A percentile compares a stretch with the other conserved stretches of the same genome.
phyloP scores from a whole-genome alignment of 2,113 vertebrate species.

The Amphilophus citrinellus region DNA sequence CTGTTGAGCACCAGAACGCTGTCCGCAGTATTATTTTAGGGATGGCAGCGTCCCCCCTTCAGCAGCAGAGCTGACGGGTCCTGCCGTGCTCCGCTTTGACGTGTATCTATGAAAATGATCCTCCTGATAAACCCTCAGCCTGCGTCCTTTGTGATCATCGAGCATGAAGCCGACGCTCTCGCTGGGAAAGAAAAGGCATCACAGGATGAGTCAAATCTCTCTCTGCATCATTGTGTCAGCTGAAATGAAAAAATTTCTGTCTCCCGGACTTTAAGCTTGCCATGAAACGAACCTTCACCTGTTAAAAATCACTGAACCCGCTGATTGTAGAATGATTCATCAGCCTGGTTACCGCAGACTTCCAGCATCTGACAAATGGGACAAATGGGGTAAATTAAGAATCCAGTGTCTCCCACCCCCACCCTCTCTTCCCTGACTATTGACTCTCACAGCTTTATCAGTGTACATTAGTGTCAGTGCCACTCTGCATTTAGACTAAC shows the following conservation, averaged over 20 bases:
- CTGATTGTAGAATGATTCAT: slow-evolving; percentile 43
- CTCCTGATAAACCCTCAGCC: neutral
- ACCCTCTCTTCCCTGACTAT: slow-evolving; percentile 49
- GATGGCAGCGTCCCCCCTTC: neutral
- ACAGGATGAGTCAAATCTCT: slow-evolving; percentile 28
- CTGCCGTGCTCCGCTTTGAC: neutral
- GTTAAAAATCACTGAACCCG: neutral
- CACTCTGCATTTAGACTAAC: slow-evolving; percentile 72
- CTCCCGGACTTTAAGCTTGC: neutral
- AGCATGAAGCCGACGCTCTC: slow-evolving; percentile 17
- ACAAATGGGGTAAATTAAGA: slow-evolving; percentile 73
- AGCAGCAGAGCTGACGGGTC: neutral
- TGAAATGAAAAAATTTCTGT: slow-evolving; percentile 7
- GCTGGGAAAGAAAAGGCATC: slow-evolving; percentile 36
- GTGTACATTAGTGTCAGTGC: slow-evolving; percentile 78
- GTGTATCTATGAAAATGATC: neutral
- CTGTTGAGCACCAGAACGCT: neutral
- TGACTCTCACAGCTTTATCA: slow-evolving; percentile 75
- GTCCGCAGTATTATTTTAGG: neutral
- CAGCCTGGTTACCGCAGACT: slow-evolving; percentile 38
- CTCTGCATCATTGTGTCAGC: slow-evolving; percentile 34
- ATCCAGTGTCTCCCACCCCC: slow-evolving; percentile 51
- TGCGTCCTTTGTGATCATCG: slow-evolving; percentile 30
- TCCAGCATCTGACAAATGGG: slow-evolving; percentile 65
- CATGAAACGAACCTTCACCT: slow-evolving; percentile 35